Evolutionary conservation across 2,113 vertebrate species (phyloP).

Genomic region (Callorhinus ursinus): DNA sequence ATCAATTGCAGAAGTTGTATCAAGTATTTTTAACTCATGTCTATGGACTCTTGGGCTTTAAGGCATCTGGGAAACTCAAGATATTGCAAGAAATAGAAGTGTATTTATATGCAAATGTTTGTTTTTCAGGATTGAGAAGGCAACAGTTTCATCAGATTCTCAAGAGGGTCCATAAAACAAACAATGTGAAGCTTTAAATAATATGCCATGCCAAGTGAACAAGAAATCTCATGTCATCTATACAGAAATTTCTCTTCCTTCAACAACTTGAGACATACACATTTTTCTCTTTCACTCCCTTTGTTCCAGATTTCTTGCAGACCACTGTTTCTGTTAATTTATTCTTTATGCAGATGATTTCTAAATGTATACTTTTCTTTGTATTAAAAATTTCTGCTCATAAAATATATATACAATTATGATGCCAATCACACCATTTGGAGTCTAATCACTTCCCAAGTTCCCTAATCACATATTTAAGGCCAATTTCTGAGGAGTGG

Average conservation of each 20-base stretch:
- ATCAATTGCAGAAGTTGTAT: neutral
- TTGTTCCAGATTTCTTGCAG: neutral
- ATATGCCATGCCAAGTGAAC: neutral
- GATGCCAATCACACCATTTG: neutral
- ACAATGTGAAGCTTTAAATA: conserved; percentile 38
- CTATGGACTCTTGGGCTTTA: neutral
- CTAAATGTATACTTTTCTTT: neutral
- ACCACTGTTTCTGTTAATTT: neutral
- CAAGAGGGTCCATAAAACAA: neutral
- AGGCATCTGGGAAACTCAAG: conserved; percentile 42
- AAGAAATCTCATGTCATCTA: neutral
- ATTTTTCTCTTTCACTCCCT: neutral
- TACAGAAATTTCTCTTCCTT: neutral
- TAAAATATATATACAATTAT: neutral
- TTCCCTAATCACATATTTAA: neutral
- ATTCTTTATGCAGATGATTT: neutral
- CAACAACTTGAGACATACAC: neutral
- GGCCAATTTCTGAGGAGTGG: neutral
- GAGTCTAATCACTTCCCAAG: neutral
- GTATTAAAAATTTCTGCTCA: neutral
- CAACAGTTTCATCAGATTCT: conserved; percentile 25
- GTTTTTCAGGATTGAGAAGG: neutral
- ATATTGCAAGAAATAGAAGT: neutral
- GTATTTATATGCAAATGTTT: conserved; percentile 24
- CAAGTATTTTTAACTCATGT: neutral